Conservation (phyloP, 2,888 invertebrate species). For the Candidula unifasciata region DNA sequence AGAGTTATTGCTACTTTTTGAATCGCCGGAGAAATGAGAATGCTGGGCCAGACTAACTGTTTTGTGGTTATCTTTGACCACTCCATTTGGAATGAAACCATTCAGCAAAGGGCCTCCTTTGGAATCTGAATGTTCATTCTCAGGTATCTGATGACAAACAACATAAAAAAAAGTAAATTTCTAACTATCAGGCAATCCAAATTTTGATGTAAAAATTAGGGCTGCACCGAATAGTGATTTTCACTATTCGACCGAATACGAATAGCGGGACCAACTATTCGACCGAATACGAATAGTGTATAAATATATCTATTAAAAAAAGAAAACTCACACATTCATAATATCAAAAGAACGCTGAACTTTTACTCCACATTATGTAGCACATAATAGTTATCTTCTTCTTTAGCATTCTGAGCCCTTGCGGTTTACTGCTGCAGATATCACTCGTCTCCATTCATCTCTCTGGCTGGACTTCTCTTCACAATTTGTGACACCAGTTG, state of each 20-base stretch:
- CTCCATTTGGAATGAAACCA: constrained; percentile 67
- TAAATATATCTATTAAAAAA: not conserved
- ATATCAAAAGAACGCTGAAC: too few species aligned
- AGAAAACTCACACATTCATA: too few species aligned
- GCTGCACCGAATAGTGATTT: too few species aligned
- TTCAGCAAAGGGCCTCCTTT: constrained; percentile 70
- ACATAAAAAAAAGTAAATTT: not conserved
- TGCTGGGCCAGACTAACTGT: constrained; percentile 37
- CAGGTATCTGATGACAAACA: constrained; percentile 19
- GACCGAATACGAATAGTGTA: not conserved
- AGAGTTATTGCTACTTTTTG: constrained; percentile 38
- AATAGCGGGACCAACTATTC: too few species aligned
- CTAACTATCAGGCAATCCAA: not conserved
- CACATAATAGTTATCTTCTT: not conserved
- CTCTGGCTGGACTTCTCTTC: too few species aligned
- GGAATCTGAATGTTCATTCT: constrained; percentile 46
- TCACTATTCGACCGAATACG: too few species aligned
- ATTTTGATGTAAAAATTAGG: not conserved
- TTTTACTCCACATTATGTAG: too few species aligned
- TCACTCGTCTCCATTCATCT: too few species aligned
- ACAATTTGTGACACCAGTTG: too few species aligned
- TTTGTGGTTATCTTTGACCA: constrained; percentile 65
- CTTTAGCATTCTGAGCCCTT: too few species aligned
- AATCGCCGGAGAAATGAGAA: not conserved
- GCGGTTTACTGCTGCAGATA: too few species aligned